A percentile compares a stretch with the other conserved stretches of the same genome.
These are phyloP conservation scores for Phyllotreta striolata DNA, from an alignment of 2,888 invertebrate genomes.

Conservation along the genomic window DNA sequence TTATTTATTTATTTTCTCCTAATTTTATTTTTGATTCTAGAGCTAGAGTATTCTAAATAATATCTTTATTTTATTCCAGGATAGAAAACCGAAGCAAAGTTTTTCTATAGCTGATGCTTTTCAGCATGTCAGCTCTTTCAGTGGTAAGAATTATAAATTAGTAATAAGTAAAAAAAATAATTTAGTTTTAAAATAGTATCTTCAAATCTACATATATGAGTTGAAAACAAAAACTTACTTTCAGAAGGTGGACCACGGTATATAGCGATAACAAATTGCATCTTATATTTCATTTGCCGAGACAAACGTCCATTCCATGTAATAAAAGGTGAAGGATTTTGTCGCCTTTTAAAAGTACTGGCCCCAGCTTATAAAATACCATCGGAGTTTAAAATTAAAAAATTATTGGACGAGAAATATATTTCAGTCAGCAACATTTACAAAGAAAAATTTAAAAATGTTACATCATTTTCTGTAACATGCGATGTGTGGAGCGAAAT, in stretches of 20 bases:
- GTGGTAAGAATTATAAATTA: slow-evolving; percentile 7
- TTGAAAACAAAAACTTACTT: neutral
- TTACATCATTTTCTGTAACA: neutral
- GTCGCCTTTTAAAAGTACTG: neutral
- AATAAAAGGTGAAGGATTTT: neutral
- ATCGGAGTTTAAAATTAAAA: neutral
- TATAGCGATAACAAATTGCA: neutral
- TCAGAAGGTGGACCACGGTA: neutral
- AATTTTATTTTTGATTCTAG: neutral
- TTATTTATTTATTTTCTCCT: neutral
- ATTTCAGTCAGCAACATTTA: neutral
- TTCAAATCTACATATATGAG: neutral
- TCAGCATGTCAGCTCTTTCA: slow-evolving; percentile 12
- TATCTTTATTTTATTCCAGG: neutral
- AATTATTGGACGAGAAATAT: neutral
- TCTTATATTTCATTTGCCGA: neutral
- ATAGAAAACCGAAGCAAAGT: neutral
- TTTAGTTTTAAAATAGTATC: no score
- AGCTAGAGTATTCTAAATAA: neutral
- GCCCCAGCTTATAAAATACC: neutral
- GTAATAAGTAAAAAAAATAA: neutral
- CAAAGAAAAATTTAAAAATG: no score
- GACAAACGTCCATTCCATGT: neutral
- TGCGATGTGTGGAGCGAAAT: slow-evolving; percentile 1
- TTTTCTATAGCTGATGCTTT: slow-evolving; percentile 4